These are phyloP conservation scores for Propithecus perrieri DNA, from an alignment of 2,797 vertebrate genomes.

Conservation along the genomic window DNA sequence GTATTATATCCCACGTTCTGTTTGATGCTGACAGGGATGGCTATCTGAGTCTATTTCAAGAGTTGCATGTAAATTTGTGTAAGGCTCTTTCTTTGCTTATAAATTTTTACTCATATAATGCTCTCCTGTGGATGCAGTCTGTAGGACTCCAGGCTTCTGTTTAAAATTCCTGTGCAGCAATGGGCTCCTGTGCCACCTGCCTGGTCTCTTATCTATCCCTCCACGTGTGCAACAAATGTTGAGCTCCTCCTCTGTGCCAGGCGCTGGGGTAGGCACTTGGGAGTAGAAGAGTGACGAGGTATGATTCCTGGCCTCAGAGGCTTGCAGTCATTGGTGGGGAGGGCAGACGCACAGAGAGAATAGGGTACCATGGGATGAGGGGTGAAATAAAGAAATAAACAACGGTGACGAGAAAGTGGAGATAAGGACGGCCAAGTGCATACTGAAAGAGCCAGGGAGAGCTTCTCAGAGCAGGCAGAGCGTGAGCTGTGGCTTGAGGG, in stretches of 20 bases:
- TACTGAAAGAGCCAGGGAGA: no score
- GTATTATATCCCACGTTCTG: background rate
- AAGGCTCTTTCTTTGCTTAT: background rate
- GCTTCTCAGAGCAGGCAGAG: background rate
- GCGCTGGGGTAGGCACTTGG: background rate
- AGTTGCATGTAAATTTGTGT: background rate
- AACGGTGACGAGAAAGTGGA: background rate
- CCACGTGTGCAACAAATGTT: accelerated
- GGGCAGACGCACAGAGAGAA: background rate
- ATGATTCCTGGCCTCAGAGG: background rate
- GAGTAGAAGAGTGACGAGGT: background rate
- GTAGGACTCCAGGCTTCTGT: background rate
- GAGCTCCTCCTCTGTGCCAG: background rate
- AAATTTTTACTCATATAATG: background rate
- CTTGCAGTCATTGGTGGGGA: background rate
- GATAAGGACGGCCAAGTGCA: background rate
- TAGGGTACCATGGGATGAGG: background rate
- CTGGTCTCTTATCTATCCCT: background rate
- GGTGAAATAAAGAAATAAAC: background rate
- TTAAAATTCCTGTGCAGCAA: background rate
- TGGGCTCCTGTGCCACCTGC: background rate
- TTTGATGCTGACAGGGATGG: background rate
- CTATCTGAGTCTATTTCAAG: background rate
- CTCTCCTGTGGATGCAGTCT: background rate
- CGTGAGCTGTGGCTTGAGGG: background rate